A percentile compares a stretch with the other conserved stretches of the same genome.
Evolutionary conservation across 35 echinoderm and acorn worm genomes (phyloP).

Genomic region (Strongylocentrotus purpuratus): DNA sequence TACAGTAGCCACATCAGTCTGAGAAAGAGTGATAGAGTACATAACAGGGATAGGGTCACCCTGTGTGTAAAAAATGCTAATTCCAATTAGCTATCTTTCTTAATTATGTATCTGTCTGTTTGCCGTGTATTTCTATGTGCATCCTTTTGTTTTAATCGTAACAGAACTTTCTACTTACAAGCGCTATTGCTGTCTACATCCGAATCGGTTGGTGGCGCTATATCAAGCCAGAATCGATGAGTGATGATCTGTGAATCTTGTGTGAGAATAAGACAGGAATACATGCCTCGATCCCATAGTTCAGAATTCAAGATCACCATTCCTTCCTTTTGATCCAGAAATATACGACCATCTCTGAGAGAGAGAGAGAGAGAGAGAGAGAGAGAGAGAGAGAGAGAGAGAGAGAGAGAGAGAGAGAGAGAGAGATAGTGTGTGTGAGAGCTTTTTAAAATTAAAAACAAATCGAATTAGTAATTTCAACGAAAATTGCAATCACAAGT

Average conservation of each 20-base stretch:
- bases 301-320: conserved; percentile 19
- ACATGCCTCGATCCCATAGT: conserved; percentile 25
- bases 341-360: conserved; percentile 30
- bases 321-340: background rate
- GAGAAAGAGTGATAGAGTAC: background rate
- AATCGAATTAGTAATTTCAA: background rate
- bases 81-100: background rate
- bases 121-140: background rate
- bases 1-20: too few species aligned
- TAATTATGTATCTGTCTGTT: background rate
- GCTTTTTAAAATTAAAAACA: too few species aligned
- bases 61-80: background rate
- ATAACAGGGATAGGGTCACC: background rate
- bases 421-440: background rate
- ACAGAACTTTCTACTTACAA: conserved; percentile 15
- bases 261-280: background rate
- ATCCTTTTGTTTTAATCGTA: background rate
- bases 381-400: background rate
- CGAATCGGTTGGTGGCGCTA: conserved; percentile 30
- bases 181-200: conserved; percentile 37
- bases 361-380: background rate
- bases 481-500: background rate
- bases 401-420: background rate
- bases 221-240: conserved; percentile 26
- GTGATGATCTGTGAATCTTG: background rate